Base-by-base conservation (phyloP, 2,797 vertebrate genomes). In the Florisuga fusca region DNA sequence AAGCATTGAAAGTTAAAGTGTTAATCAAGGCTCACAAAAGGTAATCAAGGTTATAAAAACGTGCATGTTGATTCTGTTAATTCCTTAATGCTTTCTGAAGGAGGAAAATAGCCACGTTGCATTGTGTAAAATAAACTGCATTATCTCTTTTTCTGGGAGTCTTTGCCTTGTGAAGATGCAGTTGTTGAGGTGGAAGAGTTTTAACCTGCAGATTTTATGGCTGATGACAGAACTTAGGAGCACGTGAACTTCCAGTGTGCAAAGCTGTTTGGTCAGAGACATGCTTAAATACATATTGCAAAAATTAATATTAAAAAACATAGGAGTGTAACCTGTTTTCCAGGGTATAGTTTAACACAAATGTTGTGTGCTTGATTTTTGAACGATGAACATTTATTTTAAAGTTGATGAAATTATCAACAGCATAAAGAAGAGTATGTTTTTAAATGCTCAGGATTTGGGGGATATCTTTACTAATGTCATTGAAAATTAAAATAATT, bases 351-450 rank as follows among this genome's bases (percentile, higher is more conserved):
- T 20, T 27, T 68, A 36, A 23, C 1, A 0, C 21, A 25, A 43
- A 7, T 0, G 0, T 15, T 18, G 14, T 0, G 0, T 0, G 0
- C 9, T 4, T 78, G 31, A 12, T 9, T 84, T 61, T 22, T 53
- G 19, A 55, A 9, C 34, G 13, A 3, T 29, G 10, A 67, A 20
- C 1, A 0, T 2, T 57, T 7, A 34, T n/a, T 63, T 77, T 61
- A 31, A 78, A 77, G 21, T 15, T 51, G 12, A 6, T 62, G 21
- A 15, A 45, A 12, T 55, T 84, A 17, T 10, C 4, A 14, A 1
- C 19, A 29, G 14, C 0, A 0, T 36, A 27, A 55, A 74, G 21
- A 38, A 29, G 4, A 55, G 2, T 1, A 5, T 45, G 10, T 1
- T 17, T 76, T 59, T 21, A 9, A 57, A 23, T 77, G 51, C 34